Conservation (phyloP, 2,888 invertebrate genomes). For the Apotomis turbidana region DNA sequence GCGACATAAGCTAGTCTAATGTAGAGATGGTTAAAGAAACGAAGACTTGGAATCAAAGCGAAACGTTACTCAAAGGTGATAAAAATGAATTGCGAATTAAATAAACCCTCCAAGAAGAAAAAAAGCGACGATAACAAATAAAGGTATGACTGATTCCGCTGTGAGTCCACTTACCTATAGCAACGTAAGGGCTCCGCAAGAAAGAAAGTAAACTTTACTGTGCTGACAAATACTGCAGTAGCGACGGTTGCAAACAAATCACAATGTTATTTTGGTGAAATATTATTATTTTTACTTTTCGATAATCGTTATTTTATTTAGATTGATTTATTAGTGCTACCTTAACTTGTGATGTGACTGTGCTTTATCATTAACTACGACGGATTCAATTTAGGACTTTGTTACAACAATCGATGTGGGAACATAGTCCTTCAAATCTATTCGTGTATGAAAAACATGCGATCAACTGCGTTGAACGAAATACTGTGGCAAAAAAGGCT, state of each 20-base stretch:
- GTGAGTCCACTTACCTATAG: constrained; percentile 81
- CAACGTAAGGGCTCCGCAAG: constrained; percentile 84
- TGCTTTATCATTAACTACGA: constrained; percentile 35
- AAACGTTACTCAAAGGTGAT: constrained; percentile 80
- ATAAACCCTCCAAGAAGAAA: constrained; percentile 57
- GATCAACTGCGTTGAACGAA: constrained; percentile 69
- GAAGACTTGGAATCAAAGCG: constrained; percentile 79
- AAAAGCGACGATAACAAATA: constrained; percentile 71
- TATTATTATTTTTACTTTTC: constrained; percentile 44
- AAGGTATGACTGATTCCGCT: constrained; percentile 63
- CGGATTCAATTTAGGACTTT: constrained; percentile 20
- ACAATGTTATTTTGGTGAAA: constrained; percentile 49
- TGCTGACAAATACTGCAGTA: constrained; percentile 73
- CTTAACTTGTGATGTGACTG: constrained; percentile 30
- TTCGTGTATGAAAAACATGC: constrained; percentile 62
- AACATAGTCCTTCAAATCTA: constrained; percentile 28
- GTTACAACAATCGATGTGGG: constrained; percentile 26
- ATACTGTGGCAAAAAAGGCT: constrained; percentile 76
- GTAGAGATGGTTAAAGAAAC: constrained; percentile 62
- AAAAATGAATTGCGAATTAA: constrained; percentile 65
- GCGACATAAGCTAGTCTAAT: constrained; percentile 66
- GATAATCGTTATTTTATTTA: constrained; percentile 36
- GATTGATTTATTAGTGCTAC: constrained; percentile 45
- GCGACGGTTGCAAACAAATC: constrained; percentile 66
- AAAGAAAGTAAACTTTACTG: constrained; percentile 83